Evolutionary conservation across 1,140 invertebrate species (phyloP).

Genomic region (Brachionus rubens): DNA sequence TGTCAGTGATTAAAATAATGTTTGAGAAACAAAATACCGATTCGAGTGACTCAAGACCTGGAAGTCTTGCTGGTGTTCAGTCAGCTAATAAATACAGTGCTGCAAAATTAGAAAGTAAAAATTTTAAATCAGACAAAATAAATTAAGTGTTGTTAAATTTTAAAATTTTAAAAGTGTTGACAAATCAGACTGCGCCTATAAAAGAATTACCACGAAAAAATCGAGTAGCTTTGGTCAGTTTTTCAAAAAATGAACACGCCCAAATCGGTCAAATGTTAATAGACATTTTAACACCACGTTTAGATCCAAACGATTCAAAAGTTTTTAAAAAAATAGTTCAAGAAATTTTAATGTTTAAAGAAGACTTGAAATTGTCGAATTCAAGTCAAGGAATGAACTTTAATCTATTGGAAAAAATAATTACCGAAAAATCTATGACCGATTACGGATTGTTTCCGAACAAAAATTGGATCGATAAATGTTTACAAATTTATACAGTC

Average conservation of each 20-base stretch:
- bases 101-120: constrained; percentile 24
- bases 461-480: constrained; percentile 57
- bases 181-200: constrained; percentile 2
- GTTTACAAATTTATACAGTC: constrained; percentile 55
- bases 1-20: neutral
- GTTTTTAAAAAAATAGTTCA: constrained; percentile 33
- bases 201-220: constrained; percentile 31
- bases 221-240: constrained; percentile 15
- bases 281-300: constrained; percentile 52
- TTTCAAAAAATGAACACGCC: constrained; percentile 56
- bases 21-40: neutral
- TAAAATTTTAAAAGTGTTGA: neutral
- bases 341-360: constrained; percentile 29
- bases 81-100: constrained; percentile 13
- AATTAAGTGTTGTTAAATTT: neutral
- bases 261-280: constrained; percentile 55
- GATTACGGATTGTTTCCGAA: constrained; percentile 54
- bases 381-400: neutral
- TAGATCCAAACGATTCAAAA: constrained; percentile 38
- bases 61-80: neutral
- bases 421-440: constrained; percentile 52
- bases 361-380: constrained; percentile 5
- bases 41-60: constrained; percentile 19
- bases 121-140: neutral
- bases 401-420: constrained; percentile 29